Base-by-base conservation (phyloP, 2,113 vertebrate genomes). In the Hippopotamus amphibius region DNA sequence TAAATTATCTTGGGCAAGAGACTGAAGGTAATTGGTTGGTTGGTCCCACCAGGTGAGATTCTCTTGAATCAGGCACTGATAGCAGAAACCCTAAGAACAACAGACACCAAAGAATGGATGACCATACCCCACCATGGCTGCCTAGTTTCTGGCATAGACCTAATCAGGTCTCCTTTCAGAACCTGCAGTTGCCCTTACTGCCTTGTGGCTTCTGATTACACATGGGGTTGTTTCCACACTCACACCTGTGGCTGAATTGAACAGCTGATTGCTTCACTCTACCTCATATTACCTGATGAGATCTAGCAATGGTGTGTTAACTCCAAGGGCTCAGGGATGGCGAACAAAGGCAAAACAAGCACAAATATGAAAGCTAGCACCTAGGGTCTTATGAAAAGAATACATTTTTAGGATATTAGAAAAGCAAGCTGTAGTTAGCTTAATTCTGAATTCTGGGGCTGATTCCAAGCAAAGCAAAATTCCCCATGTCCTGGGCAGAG, bases 381-480 rank as follows among this genome's bases (percentile, higher is more conserved):
- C 61, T 87, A 79, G 55, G 28, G 11, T 82, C 61, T 74, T 79
- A 41, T 19, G 50, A 46, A 86, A 95, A 83, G 46, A 22, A 41
- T 24, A 28, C 10, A 63, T 66, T 48, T 95, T 61, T 87, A 84
- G 71, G 43, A 81, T 96, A 95, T 83, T 92, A 80, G 43, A 7
- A 90, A 96, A 97, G 12, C 33, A 24, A 84, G 22, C 74, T 95
- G 57, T 10, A 63, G 97, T 96, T 95, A n/a, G 30, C 76, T 97
- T 97, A 93, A 91, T 95, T 97, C 59, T 97, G 69, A 71, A 88
- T 97, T 97, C 94, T 95, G 69, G 46, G 89, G 82, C 80, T 82
- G 79, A 93, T 97, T 97, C 97, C 84, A 97, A 94, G 76, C 63
- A 96, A 98, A 96, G 72, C 37, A 97, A 96, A 98, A 84, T 85